These are phyloP conservation scores for Steinernema scapterisci DNA, from an alignment of 2,888 invertebrate species.

Conservation along the genomic window DNA sequence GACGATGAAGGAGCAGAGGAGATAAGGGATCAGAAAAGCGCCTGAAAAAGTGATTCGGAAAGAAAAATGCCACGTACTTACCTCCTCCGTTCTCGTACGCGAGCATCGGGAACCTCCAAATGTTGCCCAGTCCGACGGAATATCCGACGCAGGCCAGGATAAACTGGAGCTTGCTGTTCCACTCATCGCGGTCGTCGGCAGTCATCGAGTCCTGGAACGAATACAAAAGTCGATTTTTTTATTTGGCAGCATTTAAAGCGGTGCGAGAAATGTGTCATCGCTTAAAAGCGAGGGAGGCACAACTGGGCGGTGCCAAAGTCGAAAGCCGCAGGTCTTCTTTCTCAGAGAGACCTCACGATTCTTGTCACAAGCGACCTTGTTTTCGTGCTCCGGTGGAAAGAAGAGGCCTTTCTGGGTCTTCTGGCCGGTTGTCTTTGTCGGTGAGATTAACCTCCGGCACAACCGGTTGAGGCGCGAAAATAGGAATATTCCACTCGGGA, in stretches of 20 bases:
- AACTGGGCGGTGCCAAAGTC: too few species aligned
- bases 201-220: not conserved
- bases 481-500: conserved; percentile 1
- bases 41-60: conserved; percentile 50
- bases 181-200: not conserved
- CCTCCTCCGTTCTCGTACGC: conserved; percentile 61
- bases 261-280: not conserved
- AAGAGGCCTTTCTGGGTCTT: not conserved
- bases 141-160: conserved; percentile 58
- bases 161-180: conserved; percentile 52
- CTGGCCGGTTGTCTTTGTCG: not conserved
- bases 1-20: conserved; percentile 67
- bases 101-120: conserved; percentile 58
- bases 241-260: not conserved
- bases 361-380: too few species aligned
- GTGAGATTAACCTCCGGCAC: not conserved
- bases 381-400: not conserved
- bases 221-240: not conserved
- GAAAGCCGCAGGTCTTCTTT: too few species aligned
- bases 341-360: too few species aligned
- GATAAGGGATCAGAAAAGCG: conserved; percentile 68
- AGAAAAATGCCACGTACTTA: conserved; percentile 23
- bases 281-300: not conserved
- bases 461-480: not conserved
- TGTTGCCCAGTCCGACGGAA: conserved; percentile 63